Evolutionary conservation across 1,140 invertebrate genomes (phyloP), one percentile per base, ranked within the genome.

Genomic region (Watersipora subatra): DNA sequence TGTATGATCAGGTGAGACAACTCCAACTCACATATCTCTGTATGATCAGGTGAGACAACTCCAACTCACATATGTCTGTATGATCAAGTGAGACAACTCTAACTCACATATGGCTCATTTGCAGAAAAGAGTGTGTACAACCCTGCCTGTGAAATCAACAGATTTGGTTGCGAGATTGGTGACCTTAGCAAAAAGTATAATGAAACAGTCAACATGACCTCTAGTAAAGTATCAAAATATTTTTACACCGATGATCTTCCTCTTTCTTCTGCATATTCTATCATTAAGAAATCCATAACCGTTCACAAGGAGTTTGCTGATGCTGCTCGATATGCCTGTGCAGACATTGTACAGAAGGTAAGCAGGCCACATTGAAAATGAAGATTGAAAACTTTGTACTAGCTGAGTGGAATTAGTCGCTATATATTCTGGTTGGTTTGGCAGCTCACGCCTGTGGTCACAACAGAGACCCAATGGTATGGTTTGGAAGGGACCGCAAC

Each of bases 221-320:
- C 34, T 12, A n/a, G 34, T 46, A 7, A 46, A 46, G n/a, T n/a
- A 12, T 46, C 34, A 12, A 46, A 46, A n/a, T 46, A 46, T n/a
- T 46, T 46, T n/a, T 46, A 89, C 74, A 91, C 89, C 0, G 91
- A 93, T 0, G 80, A 86, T 73, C 73, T 95, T 24, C 87, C 91
- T 2, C 78, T 97, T 1, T 85, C 85, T 3, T 92, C 92, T 19
- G 81, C 84, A 19, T 77, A 86, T 67, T 86, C 85, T 20, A 90
- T 92, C 1, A 81, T 94, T 73, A 89, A 90, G 2, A 85, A 87
- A 69, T 93, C 92, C 1, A 86, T 95, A 69, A 87, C 95, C 0
- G 87, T 96, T 62, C 86, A 92, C 72, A 87, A 86, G 3, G 85
- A 88, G 29, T 86, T 91, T 69, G 82, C 85, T 61, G 85, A 85